Evolutionary conservation across 2,797 vertebrate genomes (phyloP), one percentile per base, ranked within the genome.

Genomic region (Spinibarbus caldwelli): DNA sequence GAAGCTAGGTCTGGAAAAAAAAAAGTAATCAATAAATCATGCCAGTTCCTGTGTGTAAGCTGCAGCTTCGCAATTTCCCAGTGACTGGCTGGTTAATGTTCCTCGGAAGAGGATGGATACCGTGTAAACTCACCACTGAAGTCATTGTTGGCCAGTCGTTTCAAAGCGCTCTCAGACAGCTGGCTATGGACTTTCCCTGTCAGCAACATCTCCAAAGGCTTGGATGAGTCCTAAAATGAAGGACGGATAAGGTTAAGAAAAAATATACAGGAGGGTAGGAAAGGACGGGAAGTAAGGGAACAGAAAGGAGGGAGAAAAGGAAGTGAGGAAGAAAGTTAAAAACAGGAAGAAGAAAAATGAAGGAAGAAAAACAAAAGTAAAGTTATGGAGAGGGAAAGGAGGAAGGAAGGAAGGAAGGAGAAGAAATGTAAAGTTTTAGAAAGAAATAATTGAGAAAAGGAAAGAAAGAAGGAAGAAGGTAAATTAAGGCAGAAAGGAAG

Each of bases 161-260:
- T 93, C 0, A 94, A 92, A 85, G 94, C 90, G 2, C 94, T 95
- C 91, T 97, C 96, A 0, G 95, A 95, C 92, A 97, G 95, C 90
- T 96, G 89, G 0, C 94, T 91, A 72, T 95, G 95, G 92, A 93
- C 97, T 92, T 96, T 97, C 92, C 96, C 96, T 92, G 95, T 94
- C 91, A 97, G 93, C 90, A 97, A 92, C 89, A 95, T 94, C 91
- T 97, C 96, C 94, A 96, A 93, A 1, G 96, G 96, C 91, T 96
- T 97, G 77, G 95, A 92, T 23, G 94, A 90, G 75, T 97, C 96
- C 96, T 97, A 41, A 62, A 59, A n/a, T 36, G 6, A 47, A 38
- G 6, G 19, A n/a, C n/a, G 14, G 14, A 52, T 10, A 66, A 9
- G 12, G 34, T 49, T 34, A 88, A 29, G 84, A 79, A 87, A 91